A percentile compares a stretch with the other conserved stretches of the same genome.
These are phyloP conservation scores for Mimumesa dahlbomi DNA, from an alignment of 2,888 invertebrate genomes.

Conservation along the genomic window DNA sequence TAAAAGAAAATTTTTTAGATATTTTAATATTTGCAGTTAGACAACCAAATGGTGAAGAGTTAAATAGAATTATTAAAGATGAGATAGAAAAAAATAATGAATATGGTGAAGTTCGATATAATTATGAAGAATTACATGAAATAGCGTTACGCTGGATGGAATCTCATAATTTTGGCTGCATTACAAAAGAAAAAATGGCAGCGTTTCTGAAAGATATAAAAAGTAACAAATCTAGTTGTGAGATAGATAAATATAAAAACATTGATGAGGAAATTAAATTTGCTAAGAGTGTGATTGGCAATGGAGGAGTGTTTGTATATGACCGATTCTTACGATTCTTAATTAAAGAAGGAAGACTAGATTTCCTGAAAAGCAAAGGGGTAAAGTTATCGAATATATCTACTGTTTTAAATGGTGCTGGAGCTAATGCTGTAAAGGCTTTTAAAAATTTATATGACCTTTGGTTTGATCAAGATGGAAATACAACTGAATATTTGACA, in stretches of 20 bases:
- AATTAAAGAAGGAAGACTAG: slow-evolving; percentile 64
- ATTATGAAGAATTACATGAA: slow-evolving; percentile 67
- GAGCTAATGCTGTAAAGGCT: background rate
- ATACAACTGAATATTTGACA: background rate
- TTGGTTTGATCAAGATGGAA: background rate
- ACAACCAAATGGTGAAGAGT: slow-evolving; percentile 10
- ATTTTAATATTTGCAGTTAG: slow-evolving; percentile 18
- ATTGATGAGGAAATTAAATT: slow-evolving; percentile 48
- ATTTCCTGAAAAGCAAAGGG: slow-evolving; percentile 41
- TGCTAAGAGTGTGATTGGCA: slow-evolving; percentile 56
- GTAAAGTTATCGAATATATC: slow-evolving; percentile 61
- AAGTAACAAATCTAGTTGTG: slow-evolving; percentile 60
- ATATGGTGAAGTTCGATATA: slow-evolving; percentile 60
- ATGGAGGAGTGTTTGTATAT: slow-evolving; percentile 70
- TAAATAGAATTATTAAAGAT: slow-evolving; percentile 46
- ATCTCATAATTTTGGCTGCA: slow-evolving; percentile 62
- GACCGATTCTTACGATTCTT: slow-evolving; percentile 73
- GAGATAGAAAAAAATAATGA: slow-evolving; percentile 34
- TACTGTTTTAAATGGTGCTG: slow-evolving; percentile 23
- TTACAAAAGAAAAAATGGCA: slow-evolving; percentile 55
- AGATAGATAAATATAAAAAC: slow-evolving; percentile 44
- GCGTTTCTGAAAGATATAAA: slow-evolving; percentile 61
- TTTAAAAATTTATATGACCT: slow-evolving; percentile 16
- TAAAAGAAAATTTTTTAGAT: slow-evolving; percentile 6
- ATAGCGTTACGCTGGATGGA: slow-evolving; percentile 69